phyloP scores from a whole-genome alignment of 2,797 vertebrate genomes.

The Trichosurus vulpecula region DNA sequence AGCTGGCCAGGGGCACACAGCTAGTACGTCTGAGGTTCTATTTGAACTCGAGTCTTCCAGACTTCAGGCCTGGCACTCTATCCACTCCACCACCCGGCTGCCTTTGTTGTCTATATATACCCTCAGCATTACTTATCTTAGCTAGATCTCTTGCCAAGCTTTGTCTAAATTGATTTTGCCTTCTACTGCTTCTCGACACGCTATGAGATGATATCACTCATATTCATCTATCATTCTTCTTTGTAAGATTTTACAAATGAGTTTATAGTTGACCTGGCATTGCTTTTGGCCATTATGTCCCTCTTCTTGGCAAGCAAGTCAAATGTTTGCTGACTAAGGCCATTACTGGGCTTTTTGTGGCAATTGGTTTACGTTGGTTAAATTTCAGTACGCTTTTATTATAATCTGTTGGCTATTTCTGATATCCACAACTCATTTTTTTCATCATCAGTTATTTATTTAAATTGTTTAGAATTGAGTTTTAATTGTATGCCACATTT shows the following conservation, averaged over 20 bases:
- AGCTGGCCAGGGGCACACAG: neutral
- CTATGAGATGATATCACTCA: neutral
- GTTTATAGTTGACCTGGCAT: neutral
- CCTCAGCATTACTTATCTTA: neutral
- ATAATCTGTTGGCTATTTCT: neutral
- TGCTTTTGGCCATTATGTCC: neutral
- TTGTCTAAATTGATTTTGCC: neutral
- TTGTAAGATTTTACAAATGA: neutral
- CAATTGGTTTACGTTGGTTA: neutral
- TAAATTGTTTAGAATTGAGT: neutral
- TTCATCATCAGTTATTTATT: neutral
- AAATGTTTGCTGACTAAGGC: neutral
- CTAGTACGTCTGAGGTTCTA: neutral
- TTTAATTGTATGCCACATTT: neutral
- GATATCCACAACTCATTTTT: neutral
- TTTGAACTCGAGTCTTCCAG: neutral
- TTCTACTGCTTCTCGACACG: neutral
- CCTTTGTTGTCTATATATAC: neutral
- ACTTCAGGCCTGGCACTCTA: neutral
- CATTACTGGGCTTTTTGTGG: neutral
- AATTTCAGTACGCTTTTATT: neutral
- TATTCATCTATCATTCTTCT: neutral
- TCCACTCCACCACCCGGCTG: neutral
- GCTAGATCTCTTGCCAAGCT: neutral
- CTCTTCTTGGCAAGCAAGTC: neutral